Evolutionary conservation across 2,113 vertebrate species (phyloP).

Genomic region (Odontophorus gujanensis): DNA sequence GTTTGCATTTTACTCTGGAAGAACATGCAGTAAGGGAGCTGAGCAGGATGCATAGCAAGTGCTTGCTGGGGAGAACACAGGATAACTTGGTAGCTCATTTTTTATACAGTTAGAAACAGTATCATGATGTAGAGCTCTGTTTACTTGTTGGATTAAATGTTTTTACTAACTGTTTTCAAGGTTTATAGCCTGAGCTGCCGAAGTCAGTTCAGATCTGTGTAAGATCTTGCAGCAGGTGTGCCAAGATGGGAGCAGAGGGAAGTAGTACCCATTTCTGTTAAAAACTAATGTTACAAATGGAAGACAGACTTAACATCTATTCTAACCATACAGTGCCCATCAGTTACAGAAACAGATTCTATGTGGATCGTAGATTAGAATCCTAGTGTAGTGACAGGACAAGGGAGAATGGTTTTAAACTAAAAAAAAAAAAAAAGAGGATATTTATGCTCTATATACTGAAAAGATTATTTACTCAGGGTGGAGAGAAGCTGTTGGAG

Average conservation of each 20-base stretch:
- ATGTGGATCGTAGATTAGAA: neutral
- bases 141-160: neutral
- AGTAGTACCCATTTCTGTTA: rapidly evolving
- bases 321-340: rapidly evolving
- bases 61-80: rapidly evolving
- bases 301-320: rapidly evolving
- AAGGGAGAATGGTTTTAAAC: neutral
- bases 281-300: rapidly evolving
- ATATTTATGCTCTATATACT: neutral
- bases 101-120: neutral
- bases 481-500: neutral
- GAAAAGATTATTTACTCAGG: neutral
- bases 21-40: rapidly evolving
- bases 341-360: rapidly evolving
- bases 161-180: neutral
- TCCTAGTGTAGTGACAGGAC: neutral
- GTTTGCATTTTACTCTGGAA: rapidly evolving
- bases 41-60: neutral
- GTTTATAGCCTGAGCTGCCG: neutral
- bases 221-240: neutral
- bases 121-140: neutral
- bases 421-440: neutral
- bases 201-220: neutral
- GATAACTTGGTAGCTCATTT: rapidly evolving
- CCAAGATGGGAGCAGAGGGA: neutral